Conservation (phyloP, 2,113 vertebrate genomes). For the Apodemus sylvaticus region DNA sequence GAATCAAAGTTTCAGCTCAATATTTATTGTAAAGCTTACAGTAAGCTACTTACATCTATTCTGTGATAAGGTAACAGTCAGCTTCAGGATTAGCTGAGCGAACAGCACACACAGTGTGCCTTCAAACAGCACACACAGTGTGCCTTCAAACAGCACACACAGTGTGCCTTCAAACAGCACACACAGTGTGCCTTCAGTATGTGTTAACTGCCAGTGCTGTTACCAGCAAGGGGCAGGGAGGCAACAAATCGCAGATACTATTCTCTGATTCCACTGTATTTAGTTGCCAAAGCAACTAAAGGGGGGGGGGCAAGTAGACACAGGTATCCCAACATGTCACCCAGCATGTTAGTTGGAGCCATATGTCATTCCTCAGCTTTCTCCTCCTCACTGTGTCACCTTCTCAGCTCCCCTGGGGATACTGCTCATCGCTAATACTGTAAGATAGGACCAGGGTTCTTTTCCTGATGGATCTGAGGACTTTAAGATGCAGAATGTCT, state of each 20-base stretch:
- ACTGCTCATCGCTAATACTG: constrained; percentile 17
- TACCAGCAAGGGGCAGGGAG: background rate
- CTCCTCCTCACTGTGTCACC: background rate
- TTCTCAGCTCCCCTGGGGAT: constrained; percentile 22
- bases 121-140: background rate
- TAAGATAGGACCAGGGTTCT: background rate
- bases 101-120: background rate
- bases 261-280: constrained; percentile 33
- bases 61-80: background rate
- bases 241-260: background rate
- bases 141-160: background rate
- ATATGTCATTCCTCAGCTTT: background rate
- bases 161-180: background rate
- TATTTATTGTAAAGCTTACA: background rate
- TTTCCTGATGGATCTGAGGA: background rate
- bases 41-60: background rate
- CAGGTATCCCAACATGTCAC: background rate
- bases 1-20: background rate
- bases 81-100: background rate
- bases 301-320: no score
- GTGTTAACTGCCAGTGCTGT: background rate
- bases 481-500: constrained; percentile 57
- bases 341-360: background rate
- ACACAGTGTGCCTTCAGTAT: background rate
- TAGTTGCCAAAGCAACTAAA: background rate